Conservation (phyloP, 2,797 vertebrate species). For the Dipus sagitta region DNA sequence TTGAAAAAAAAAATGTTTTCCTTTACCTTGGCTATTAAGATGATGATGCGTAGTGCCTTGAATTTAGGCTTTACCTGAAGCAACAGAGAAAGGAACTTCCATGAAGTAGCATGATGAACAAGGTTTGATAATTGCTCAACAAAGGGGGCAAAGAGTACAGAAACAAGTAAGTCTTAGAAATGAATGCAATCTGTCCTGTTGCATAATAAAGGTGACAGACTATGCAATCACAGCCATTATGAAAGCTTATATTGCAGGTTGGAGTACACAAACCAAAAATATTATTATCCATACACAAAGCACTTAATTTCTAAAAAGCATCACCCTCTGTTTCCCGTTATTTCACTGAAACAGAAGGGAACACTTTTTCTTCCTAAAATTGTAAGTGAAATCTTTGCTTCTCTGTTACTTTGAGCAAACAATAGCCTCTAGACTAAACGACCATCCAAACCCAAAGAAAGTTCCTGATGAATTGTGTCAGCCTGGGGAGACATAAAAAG, state of each 20-base stretch:
- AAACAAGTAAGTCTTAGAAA: slow-evolving; percentile 34
- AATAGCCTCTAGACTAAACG: slow-evolving; percentile 18
- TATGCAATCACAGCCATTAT: slow-evolving; percentile 59
- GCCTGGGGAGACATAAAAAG: slow-evolving; percentile 15
- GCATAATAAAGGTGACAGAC: slow-evolving; percentile 49
- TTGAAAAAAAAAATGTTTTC: neutral
- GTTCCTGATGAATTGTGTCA: slow-evolving; percentile 40
- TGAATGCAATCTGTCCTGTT: slow-evolving; percentile 43
- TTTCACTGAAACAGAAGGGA: slow-evolving; percentile 53
- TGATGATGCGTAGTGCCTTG: neutral
- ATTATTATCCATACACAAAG: slow-evolving; percentile 30
- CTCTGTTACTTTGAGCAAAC: slow-evolving; percentile 29
- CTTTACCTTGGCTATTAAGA: neutral
- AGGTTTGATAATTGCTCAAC: slow-evolving; percentile 46
- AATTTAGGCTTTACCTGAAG: neutral
- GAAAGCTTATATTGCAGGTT: slow-evolving; percentile 2
- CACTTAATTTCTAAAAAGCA: slow-evolving; percentile 51
- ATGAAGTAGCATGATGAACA: slow-evolving; percentile 26
- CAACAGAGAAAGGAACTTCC: slow-evolving; percentile 41
- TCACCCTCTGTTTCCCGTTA: slow-evolving; percentile 20
- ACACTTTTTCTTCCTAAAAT: slow-evolving; percentile 27
- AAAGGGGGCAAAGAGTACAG: slow-evolving; percentile 27
- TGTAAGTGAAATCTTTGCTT: slow-evolving; percentile 27
- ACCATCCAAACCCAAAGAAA: neutral
- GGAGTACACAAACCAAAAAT: slow-evolving; percentile 52